Base-by-base conservation (phyloP, 2,888 invertebrate genomes). In the Andrena flavipes region DNA sequence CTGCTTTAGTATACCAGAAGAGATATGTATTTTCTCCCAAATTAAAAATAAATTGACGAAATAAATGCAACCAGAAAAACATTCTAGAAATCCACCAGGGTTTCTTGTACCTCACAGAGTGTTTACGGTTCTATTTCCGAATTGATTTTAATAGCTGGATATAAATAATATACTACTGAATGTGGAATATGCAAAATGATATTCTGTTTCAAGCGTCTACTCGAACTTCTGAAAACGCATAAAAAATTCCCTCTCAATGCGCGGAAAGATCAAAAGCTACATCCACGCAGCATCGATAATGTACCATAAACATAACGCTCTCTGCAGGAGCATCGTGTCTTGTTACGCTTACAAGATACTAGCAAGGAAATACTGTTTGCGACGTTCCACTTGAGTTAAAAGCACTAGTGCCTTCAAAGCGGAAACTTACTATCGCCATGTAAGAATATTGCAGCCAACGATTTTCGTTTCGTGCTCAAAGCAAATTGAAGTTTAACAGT, bases 301-400 rank as follows among this genome's bases (percentile, higher is more conserved):
- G 59, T 49, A 23, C 42, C 23, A 49, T 75, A 72, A 72, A 72
- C 49, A 63, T 49, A 42, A 72, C 30, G 49, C 26, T 51, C 1
- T 33, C 30, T 7, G 26, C 33, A 35, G 30, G 16, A 64, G 72
- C 63, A 64, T 33, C 51, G 63, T 54, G 63, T 49, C 63, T 63
- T 54, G 49, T 54, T 64, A 63, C 72, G 33, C 54, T 65, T 73
- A 65, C 56, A 73, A 65, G 67, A 48, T 56, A 48, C 42, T 67
- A n/a, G 42, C 48, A 48, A 56, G 59, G 59, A 59, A 74, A 74
- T 74, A 74, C 48, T 67, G 74, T 67, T 72, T 35, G 54, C 26
- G 72, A 67, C 59, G 72, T 63, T 67, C 51, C 33, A 67, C 49
- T 56, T 42, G 48, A 67, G 56, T 62, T 74, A 56, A 74, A 59